A percentile compares a stretch with the other conserved stretches of the same genome.
Evolutionary conservation across 2,888 invertebrate species (phyloP).

Genomic region (Steinernema hermaphroditum): DNA sequence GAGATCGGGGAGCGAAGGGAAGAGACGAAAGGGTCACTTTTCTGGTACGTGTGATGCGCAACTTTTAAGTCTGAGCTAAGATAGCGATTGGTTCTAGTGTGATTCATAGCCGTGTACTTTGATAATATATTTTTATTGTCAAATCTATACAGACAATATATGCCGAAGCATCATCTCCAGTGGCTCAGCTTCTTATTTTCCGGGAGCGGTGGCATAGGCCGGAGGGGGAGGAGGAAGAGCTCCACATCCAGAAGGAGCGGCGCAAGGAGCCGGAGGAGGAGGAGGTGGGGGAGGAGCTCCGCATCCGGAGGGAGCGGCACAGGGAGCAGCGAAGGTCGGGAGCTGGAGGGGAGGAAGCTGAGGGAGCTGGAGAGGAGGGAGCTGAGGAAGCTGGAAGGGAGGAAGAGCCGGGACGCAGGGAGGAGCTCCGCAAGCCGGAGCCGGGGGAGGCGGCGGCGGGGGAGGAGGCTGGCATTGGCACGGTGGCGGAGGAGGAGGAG

Average conservation of each 20-base stretch:
- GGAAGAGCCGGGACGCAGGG: neutral
- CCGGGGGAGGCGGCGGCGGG: neutral
- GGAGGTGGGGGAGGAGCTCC: constrained; percentile 22
- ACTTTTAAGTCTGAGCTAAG: too few relatives aligned
- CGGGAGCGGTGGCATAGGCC: constrained; percentile 10
- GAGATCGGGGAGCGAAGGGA: too few relatives aligned
- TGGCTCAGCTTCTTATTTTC: constrained; percentile 1
- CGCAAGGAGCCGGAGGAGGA: neutral
- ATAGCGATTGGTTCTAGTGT: too few relatives aligned
- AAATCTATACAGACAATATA: too few relatives aligned
- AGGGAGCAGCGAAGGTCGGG: constrained; percentile 5
- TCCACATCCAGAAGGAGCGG: constrained; percentile 22
- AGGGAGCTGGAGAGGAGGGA: constrained; percentile 9
- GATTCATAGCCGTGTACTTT: too few relatives aligned
- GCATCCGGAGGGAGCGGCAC: constrained; percentile 1
- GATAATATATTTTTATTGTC: too few relatives aligned
- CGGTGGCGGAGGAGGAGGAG: constrained; percentile 23
- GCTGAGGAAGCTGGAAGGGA: constrained; percentile 5
- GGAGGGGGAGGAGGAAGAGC: constrained; percentile 15
- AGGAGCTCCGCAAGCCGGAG: constrained; percentile 7
- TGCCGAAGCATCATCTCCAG: too few relatives aligned
- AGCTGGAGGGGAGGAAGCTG: neutral
- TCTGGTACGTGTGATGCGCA: too few relatives aligned
- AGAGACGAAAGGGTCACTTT: too few relatives aligned
- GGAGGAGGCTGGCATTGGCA: constrained; percentile 6